Conservation (phyloP, 2,888 invertebrate genomes). For the Pachydiplax longipennis region DNA sequence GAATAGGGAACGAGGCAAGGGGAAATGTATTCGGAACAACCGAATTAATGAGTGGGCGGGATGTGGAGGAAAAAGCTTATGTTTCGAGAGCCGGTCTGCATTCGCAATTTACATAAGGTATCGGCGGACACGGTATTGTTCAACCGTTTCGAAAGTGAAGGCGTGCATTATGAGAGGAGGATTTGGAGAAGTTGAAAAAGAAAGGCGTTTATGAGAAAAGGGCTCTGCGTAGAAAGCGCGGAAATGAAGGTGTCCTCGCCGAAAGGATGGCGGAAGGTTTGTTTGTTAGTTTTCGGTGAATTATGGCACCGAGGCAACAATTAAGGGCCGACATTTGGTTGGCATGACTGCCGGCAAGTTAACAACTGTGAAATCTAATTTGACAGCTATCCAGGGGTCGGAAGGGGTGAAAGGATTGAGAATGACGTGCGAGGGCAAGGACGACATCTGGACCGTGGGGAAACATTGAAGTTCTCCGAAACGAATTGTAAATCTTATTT, state of each 20-base stretch:
- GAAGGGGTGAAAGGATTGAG: background rate
- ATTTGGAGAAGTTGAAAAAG: background rate
- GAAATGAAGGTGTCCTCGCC: background rate
- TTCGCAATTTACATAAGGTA: background rate
- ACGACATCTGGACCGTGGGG: background rate
- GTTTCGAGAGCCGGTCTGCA: background rate
- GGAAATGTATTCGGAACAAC: background rate
- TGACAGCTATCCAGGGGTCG: background rate
- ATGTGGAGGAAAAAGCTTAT: background rate
- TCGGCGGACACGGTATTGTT: background rate
- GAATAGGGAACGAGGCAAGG: background rate
- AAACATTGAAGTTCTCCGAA: background rate
- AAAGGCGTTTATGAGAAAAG: background rate
- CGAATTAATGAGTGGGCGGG: background rate
- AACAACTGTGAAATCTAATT: constrained; percentile 18
- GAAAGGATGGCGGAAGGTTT: background rate
- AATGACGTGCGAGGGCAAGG: background rate
- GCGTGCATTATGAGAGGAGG: background rate
- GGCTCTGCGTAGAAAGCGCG: background rate
- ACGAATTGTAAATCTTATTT: no score
- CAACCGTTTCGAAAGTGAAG: background rate
- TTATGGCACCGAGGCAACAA: background rate
- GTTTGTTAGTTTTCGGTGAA: constrained; percentile 19
- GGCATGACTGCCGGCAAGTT: background rate
- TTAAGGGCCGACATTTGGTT: background rate